Percentiles rank a stretch among this genome's conserved stretches.
phyloP scores from a whole-genome alignment of 1,140 invertebrate genomes.

The Leptinotarsa defecta region DNA sequence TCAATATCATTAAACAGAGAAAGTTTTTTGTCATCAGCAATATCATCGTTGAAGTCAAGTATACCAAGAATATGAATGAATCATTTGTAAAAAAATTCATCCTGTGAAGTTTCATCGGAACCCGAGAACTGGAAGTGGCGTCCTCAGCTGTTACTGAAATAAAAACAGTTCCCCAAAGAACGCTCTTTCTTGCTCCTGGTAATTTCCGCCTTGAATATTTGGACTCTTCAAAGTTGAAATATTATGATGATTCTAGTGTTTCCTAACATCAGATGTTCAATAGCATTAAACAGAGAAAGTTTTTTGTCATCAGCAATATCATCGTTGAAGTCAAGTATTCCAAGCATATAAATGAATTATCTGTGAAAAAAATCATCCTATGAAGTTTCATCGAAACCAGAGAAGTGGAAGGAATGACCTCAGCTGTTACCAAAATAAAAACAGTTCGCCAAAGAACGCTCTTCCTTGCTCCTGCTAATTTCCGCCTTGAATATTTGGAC shows the following conservation, averaged over 20 bases:
- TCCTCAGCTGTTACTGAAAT: not conserved
- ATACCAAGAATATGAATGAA: not conserved
- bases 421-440: not conserved
- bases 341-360: not conserved
- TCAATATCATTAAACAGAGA: no score
- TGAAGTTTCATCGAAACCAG: not conserved
- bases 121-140: not conserved
- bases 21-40: not conserved
- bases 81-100: not conserved
- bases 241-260: no score
- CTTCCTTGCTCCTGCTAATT: constrained; percentile 35
- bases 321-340: no score
- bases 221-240: not conserved
- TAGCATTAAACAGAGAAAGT: no score
- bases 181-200: constrained; percentile 33
- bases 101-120: not conserved
- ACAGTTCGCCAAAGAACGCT: constrained; percentile 37
- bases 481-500: constrained; percentile 42
- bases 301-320: no score
- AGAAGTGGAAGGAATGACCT: not conserved
- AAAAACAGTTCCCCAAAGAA: no score
- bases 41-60: not conserved
- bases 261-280: not conserved
- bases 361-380: not conserved
- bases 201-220: constrained; percentile 45